Evolutionary conservation across 2,113 vertebrate genomes (phyloP).

Genomic region (Entosphenus tridentatus): DNA sequence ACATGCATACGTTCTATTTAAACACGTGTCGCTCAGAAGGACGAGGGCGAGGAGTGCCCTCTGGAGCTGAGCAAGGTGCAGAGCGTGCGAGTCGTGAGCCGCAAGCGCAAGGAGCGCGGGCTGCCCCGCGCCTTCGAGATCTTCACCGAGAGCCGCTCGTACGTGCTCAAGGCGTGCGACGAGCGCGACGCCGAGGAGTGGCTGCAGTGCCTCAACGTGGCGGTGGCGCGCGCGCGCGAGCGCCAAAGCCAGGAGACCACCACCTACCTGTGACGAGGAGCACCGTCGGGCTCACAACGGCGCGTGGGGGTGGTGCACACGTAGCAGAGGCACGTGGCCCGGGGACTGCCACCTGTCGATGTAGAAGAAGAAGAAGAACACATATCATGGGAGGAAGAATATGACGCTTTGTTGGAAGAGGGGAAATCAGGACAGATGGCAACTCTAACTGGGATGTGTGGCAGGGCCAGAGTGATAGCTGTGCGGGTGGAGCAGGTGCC

Average conservation of each 20-base stretch:
- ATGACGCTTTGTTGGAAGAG: too few species aligned
- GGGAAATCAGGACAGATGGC: too few species aligned
- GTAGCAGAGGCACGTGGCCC: too few species aligned
- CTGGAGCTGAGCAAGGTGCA: constrained; percentile 90
- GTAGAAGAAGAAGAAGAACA: too few species aligned
- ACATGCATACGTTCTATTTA: too few species aligned
- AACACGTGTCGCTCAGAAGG: constrained; percentile 35
- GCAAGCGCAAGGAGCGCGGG: constrained; percentile 49
- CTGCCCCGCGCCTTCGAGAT: constrained; percentile 83
- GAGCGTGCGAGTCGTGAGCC: constrained; percentile 57
- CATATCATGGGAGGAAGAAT: too few species aligned
- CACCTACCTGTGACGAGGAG: constrained; percentile 40
- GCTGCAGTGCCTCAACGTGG: constrained; percentile 86
- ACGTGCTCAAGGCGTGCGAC: constrained; percentile 68
- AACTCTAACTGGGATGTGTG: too few species aligned
- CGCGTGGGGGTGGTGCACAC: too few species aligned
- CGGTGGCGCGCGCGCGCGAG: constrained; percentile 58
- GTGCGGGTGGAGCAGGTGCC: too few species aligned
- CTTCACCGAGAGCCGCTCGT: constrained; percentile 62
- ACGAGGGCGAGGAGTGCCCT: constrained; percentile 54
- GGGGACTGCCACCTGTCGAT: too few species aligned
- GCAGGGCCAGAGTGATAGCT: too few species aligned
- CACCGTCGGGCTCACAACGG: too few species aligned
- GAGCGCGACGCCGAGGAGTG: constrained; percentile 57
- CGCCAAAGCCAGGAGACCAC: constrained; percentile 54